Percentiles rank a stretch among this genome's conserved stretches.
Evolutionary conservation across 2,113 vertebrate genomes (phyloP).

Genomic region (Marcusenius ussheri): DNA sequence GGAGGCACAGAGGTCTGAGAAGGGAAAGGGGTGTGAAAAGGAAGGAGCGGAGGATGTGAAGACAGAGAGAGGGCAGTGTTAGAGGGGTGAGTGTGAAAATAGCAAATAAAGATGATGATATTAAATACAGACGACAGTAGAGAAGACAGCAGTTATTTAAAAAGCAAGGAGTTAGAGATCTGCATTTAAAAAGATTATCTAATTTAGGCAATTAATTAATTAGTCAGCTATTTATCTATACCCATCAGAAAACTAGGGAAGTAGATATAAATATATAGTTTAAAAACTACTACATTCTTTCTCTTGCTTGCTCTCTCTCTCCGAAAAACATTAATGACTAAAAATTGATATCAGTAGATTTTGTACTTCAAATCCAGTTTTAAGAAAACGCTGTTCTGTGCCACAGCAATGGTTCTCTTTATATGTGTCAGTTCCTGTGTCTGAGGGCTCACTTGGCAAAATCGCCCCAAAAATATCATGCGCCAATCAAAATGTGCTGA

Average conservation of each 20-base stretch:
- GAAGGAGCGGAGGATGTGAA: background rate
- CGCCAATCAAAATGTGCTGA: background rate
- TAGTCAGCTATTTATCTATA: background rate
- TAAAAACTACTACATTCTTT: background rate
- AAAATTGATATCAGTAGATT: background rate
- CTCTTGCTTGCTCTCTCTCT: background rate
- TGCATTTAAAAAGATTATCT: background rate
- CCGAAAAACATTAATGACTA: background rate
- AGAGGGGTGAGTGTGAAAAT: background rate
- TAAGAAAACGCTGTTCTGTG: background rate
- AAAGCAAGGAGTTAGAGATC: background rate
- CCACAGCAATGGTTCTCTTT: background rate
- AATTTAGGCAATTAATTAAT: background rate
- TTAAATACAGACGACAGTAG: background rate
- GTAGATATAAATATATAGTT: background rate
- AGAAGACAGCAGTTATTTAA: background rate
- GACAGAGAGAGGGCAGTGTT: background rate
- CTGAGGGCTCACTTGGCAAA: background rate
- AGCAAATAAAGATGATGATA: background rate
- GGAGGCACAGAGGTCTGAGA: constrained; percentile 55
- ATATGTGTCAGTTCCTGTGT: background rate
- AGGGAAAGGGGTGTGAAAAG: background rate
- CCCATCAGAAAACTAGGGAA: background rate
- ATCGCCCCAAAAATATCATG: background rate
- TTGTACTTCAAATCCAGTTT: background rate